phyloP scores from a whole-genome alignment of 2,113 vertebrate species.

The Cinclus mexicanus region DNA sequence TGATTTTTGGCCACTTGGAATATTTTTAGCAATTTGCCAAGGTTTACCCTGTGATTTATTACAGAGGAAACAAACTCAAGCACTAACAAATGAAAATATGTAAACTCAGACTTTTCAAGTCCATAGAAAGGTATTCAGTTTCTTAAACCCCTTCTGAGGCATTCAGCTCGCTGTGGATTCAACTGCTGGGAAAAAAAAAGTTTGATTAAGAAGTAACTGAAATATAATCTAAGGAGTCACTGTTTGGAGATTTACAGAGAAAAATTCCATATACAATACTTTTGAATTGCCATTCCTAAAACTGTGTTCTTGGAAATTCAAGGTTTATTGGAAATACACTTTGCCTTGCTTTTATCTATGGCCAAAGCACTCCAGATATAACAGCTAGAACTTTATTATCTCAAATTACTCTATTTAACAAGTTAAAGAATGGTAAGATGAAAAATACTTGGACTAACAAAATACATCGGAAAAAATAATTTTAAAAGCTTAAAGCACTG shows the following conservation, averaged over 20 bases:
- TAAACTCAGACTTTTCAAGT: slow-evolving; percentile 51
- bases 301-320: not conserved
- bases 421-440: not conserved
- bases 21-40: slow-evolving; percentile 64
- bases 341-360: not conserved
- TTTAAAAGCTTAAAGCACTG: not conserved
- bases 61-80: slow-evolving; percentile 68
- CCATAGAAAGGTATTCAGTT: slow-evolving; percentile 57
- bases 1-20: slow-evolving; percentile 66
- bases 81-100: slow-evolving; percentile 69
- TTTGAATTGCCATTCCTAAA: not conserved
- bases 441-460: not conserved
- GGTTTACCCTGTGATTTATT: slow-evolving; percentile 63
- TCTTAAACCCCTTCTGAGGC: not conserved
- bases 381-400: not conserved
- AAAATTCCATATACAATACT: not conserved
- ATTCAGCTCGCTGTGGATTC: not conserved
- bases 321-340: not conserved
- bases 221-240: not conserved
- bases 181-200: not conserved
- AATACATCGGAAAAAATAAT: not conserved
- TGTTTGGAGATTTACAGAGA: not conserved
- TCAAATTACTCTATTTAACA: not conserved
- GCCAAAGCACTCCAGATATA: not conserved
- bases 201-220: not conserved